phyloP scores from a whole-genome alignment of 2,888 invertebrate species.

The Pristionchus mayeri region DNA sequence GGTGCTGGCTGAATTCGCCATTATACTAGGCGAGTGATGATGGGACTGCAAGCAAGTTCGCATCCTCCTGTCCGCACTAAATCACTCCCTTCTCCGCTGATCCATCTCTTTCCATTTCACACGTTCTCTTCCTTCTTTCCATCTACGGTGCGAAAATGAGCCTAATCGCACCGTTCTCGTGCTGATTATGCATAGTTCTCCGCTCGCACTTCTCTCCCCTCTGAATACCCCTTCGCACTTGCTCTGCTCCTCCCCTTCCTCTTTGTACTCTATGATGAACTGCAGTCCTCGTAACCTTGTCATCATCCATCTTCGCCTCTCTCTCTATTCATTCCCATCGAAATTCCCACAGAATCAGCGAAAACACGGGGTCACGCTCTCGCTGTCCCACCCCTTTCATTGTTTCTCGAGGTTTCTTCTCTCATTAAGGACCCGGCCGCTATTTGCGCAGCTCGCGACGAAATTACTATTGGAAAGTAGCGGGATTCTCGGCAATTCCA shows the following conservation, averaged over 20 bases:
- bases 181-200: neutral
- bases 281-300: neutral
- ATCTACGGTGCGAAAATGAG: too few species aligned
- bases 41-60: too few species aligned
- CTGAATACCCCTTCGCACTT: neutral
- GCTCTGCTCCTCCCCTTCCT: neutral
- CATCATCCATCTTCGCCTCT: neutral
- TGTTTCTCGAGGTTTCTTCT: neutral
- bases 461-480: conserved; percentile 4
- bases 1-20: neutral
- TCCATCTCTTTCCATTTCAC: neutral
- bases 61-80: neutral
- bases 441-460: conserved; percentile 2
- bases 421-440: conserved; percentile 10
- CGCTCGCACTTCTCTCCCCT: neutral
- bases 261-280: neutral
- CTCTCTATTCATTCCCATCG: neutral
- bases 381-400: neutral
- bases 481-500: neutral
- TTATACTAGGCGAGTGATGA: neutral
- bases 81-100: neutral
- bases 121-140: too few species aligned
- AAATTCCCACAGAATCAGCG: neutral
- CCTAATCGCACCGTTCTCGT: neutral
- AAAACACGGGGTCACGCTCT: neutral